phyloP scores from a whole-genome alignment of 2,113 vertebrate species.

The Penelope pileata region DNA sequence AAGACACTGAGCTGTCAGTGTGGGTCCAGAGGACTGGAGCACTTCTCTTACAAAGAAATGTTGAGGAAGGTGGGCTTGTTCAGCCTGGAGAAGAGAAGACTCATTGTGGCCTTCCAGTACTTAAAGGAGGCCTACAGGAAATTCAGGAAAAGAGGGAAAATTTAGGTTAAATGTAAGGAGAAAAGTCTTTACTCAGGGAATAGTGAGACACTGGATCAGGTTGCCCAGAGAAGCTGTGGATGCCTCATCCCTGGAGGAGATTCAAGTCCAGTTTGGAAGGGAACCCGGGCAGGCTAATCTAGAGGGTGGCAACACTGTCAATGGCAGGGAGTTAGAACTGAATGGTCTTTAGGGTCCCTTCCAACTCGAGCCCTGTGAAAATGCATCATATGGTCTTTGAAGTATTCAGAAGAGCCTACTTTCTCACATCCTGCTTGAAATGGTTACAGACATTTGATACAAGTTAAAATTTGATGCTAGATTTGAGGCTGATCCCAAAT shows the following conservation, averaged over 20 bases:
- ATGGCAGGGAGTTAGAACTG: background rate
- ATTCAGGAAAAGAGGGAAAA: background rate
- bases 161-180: background rate
- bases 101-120: background rate
- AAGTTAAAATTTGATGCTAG: background rate
- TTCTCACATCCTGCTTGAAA: background rate
- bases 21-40: background rate
- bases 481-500: background rate
- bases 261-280: background rate
- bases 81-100: background rate
- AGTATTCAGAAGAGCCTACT: background rate
- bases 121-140: background rate
- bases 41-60: background rate
- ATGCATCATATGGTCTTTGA: background rate
- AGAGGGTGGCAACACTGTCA: background rate
- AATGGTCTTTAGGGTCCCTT: background rate
- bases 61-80: background rate
- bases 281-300: background rate
- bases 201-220: background rate
- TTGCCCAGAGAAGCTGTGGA: background rate
- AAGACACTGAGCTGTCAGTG: background rate
- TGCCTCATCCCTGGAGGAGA: background rate
- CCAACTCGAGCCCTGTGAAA: background rate
- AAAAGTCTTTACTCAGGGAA: background rate
- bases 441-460: background rate